phyloP scores from a whole-genome alignment of 1,140 invertebrate genomes.

The Lordiphosa stackelbergi region DNA sequence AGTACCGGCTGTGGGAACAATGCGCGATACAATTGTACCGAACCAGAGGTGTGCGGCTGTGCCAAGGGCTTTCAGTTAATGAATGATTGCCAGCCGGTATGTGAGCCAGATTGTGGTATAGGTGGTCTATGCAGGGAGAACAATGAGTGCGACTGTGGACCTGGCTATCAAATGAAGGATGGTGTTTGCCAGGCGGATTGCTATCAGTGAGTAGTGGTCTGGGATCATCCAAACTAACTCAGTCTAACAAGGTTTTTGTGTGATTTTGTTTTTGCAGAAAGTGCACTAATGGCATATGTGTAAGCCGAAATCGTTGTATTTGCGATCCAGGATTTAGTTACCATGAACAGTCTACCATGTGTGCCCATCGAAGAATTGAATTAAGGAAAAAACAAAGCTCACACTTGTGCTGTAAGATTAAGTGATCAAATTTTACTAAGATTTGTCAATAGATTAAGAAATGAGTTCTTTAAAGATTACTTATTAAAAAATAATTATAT shows the following conservation, averaged over 20 bases:
- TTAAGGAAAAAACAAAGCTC: neutral
- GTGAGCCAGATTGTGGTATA: slow-evolving; percentile 68
- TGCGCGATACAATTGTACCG: slow-evolving; percentile 65
- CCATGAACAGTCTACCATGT: slow-evolving; percentile 70
- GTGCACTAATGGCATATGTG: slow-evolving; percentile 68
- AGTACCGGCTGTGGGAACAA: slow-evolving; percentile 68
- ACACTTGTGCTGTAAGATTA: too few relatives aligned
- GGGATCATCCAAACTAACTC: too few relatives aligned
- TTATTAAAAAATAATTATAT: too few relatives aligned
- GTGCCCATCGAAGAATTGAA: slow-evolving; percentile 32
- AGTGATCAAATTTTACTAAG: too few relatives aligned
- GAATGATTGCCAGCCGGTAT: slow-evolving; percentile 58
- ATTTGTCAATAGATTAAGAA: too few relatives aligned
- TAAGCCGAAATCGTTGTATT: slow-evolving; percentile 64
- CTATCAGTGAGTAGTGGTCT: slow-evolving; percentile 58
- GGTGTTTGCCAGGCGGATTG: slow-evolving; percentile 66
- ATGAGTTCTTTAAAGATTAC: too few relatives aligned
- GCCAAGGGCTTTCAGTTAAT: slow-evolving; percentile 61
- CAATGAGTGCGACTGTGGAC: slow-evolving; percentile 57
- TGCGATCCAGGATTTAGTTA: slow-evolving; percentile 69
- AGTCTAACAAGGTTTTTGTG: neutral
- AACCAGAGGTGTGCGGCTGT: slow-evolving; percentile 67
- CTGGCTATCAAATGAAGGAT: slow-evolving; percentile 56
- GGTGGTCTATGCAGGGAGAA: slow-evolving; percentile 59
- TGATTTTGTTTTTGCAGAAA: slow-evolving; percentile 32